phyloP scores from a whole-genome alignment of 2,797 vertebrate genomes.

The Sebastes oblongus region DNA sequence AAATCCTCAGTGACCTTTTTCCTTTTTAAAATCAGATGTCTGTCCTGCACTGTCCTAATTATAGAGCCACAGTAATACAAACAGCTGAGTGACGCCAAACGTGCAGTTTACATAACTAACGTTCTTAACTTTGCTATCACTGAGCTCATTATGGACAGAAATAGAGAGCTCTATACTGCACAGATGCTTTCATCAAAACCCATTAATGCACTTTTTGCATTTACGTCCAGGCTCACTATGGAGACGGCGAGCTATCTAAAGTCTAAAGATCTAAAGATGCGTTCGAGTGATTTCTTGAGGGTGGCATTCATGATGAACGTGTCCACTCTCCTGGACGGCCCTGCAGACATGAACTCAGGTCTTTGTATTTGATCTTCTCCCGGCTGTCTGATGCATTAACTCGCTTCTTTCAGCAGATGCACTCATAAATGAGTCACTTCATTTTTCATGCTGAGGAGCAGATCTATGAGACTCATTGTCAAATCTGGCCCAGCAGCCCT shows the following conservation, averaged over 20 bases:
- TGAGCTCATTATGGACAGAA: conserved; percentile 49
- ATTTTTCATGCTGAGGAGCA: conserved; percentile 41
- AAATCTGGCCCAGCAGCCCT: conserved; percentile 23
- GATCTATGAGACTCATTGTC: conserved; percentile 34
- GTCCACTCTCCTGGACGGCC: conserved; percentile 55
- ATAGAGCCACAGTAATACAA: conserved; percentile 24
- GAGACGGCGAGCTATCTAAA: neutral
- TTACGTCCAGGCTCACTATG: conserved; percentile 12
- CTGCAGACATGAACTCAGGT: conserved; percentile 18
- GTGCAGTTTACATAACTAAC: conserved; percentile 46
- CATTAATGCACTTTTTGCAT: conserved; percentile 49
- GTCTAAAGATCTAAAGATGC: too few species aligned
- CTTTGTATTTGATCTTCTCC: conserved; percentile 67
- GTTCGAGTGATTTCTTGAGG: conserved; percentile 43
- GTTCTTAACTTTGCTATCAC: conserved; percentile 51
- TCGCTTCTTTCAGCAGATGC: conserved; percentile 63
- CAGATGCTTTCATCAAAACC: conserved; percentile 52
- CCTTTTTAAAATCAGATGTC: conserved; percentile 14
- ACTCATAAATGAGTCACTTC: conserved; percentile 59
- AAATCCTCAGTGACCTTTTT: conserved; percentile 47
- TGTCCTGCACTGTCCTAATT: conserved; percentile 32
- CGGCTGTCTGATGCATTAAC: conserved; percentile 72
- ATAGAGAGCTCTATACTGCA: conserved; percentile 22
- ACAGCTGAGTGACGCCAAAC: conserved; percentile 34
- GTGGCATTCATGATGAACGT: conserved; percentile 44